Evolutionary conservation across 2,888 invertebrate genomes (phyloP).

Genomic region (Prosopocoilus inquinatus): DNA sequence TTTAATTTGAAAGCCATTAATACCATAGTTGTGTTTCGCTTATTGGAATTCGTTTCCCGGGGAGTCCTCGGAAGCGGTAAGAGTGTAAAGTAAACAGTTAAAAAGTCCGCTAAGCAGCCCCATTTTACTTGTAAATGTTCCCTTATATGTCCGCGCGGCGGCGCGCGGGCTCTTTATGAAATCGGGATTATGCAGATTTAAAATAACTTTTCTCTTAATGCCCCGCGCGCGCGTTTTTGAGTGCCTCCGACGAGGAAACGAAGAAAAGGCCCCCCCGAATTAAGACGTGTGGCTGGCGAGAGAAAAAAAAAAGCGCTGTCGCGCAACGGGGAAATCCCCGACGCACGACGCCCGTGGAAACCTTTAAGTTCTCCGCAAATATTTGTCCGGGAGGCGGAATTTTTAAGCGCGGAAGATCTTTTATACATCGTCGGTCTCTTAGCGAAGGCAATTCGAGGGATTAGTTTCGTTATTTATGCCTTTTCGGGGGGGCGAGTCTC

Average conservation of each 20-base stretch:
- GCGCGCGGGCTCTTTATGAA: conserved; percentile 34
- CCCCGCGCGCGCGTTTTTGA: conserved; percentile 38
- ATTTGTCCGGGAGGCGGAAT: conserved; percentile 38
- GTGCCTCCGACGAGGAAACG: conserved; percentile 11
- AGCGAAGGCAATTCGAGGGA: conserved; percentile 18
- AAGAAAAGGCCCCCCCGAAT: not conserved
- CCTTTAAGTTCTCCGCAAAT: conserved; percentile 38
- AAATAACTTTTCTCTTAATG: conserved; percentile 51
- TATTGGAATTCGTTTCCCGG: conserved; percentile 24
- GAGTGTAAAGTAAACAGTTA: conserved; percentile 36
- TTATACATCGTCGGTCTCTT: conserved; percentile 22
- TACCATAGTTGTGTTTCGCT: conserved; percentile 8
- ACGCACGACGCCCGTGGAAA: no score
- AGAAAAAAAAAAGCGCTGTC: conserved; percentile 19
- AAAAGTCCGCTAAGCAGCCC: conserved; percentile 44
- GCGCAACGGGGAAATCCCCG: conserved; percentile 33
- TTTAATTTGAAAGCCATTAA: no score
- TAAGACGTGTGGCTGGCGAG: no score
- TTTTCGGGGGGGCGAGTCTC: conserved; percentile 1
- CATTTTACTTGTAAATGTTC: conserved; percentile 50
- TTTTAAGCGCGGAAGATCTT: conserved; percentile 30
- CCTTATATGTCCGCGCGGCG: conserved; percentile 33
- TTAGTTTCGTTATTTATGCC: conserved; percentile 23
- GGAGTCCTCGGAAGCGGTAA: conserved; percentile 29
- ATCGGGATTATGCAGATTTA: conserved; percentile 50